Base-by-base conservation (phyloP, 37 sponge, comb jelly and placozoan species). In the Aphrocallistes beatrix region DNA sequence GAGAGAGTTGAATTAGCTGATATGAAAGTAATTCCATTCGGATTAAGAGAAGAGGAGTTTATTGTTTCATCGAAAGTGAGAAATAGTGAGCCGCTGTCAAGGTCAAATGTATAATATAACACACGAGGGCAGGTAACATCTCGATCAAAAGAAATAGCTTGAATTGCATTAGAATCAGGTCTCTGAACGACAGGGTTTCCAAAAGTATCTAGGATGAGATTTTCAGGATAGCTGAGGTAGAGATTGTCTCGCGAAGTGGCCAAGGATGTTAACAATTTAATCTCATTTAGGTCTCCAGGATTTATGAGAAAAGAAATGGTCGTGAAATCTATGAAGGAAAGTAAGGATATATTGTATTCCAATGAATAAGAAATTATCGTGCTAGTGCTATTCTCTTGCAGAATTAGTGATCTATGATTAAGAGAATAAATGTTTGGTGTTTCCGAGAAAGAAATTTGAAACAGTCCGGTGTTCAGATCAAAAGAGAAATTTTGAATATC, bases 1-100 rank as follows among this genome's bases (percentile, higher is more conserved):
- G 89, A 89, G 34, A 91, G 84, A n/a, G 81, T 34, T 6, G 88
- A 16, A 47, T 90, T 60, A 1, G 86, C 88, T 38, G 87, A 81
- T 36, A 90, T 89, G 36, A 94, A 37, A 16, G 51, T 37, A 19
- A 94, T 84, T 23, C 81, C 81, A 19, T 30, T 8, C 0, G 83
- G 38, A 0, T 37, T 36, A 6, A 93, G 39, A 37, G 89, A 85
- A 16, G 60, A 36, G 10, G 89, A 82, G 50, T 90, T 50, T 21
- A 95, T 93, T 0, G 93, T 90, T 84, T 95, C 96, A 75, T 92
- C 93, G 86, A 93, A 95, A 25, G 92, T 95, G 37, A 95, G 60
- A 13, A 49, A 87, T 16, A 95, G 86, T 28, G 88, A 47, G 47
- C 91, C 93, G 16, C 91, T 84, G 10, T 89, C 90, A 25, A 95